Evolutionary conservation across 2,888 invertebrate species (phyloP).

Genomic region (Seira ritae): DNA sequence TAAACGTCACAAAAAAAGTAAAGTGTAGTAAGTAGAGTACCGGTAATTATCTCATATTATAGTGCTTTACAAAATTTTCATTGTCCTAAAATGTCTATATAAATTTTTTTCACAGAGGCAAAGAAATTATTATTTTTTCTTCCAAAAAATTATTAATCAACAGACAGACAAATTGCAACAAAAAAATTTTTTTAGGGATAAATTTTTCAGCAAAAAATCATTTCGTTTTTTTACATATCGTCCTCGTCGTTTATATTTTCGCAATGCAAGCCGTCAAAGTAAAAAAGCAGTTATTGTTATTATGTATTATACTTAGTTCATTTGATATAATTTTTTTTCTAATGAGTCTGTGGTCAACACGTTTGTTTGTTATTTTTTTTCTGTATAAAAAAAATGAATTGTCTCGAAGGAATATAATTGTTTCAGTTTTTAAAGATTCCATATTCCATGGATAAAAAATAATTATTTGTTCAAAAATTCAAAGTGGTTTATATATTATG

Average conservation of each 20-base stretch:
- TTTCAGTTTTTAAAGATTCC: conserved; percentile 6
- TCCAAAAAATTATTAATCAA: neutral
- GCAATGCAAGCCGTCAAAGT: neutral
- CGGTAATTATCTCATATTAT: neutral
- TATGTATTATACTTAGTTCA: too few species aligned
- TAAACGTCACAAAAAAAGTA: conserved; percentile 1
- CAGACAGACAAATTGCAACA: neutral
- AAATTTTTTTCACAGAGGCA: conserved; percentile 1
- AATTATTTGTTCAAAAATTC: too few species aligned
- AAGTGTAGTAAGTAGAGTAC: neutral
- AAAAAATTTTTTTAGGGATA: neutral
- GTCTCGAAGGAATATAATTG: neutral
- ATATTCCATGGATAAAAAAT: neutral
- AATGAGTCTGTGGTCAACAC: conserved; percentile 5
- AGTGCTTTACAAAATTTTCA: conserved; percentile 3
- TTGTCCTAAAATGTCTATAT: conserved; percentile 4
- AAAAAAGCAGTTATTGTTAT: too few species aligned
- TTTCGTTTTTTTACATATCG: conserved; percentile 5
- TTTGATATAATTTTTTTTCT: neutral
- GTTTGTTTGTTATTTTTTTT: neutral
- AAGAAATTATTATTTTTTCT: too few species aligned
- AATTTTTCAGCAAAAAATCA: neutral
- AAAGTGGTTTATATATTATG: neutral
- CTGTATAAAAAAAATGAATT: neutral
- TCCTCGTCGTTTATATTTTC: neutral